Evolutionary conservation across 2,888 invertebrate genomes (phyloP), one percentile per base, ranked within the genome.

Genomic region (Drosophila lutescens): DNA sequence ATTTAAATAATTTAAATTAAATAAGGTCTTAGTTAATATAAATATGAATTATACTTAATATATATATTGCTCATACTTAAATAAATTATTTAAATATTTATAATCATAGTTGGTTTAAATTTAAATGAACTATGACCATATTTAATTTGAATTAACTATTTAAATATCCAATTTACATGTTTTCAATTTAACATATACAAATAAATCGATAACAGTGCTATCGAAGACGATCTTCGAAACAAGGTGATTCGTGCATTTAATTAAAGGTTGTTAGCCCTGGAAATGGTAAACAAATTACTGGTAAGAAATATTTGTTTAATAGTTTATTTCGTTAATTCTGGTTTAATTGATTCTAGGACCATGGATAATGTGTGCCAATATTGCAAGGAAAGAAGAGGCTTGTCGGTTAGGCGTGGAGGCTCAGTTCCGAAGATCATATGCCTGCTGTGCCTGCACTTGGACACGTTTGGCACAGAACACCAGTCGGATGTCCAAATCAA

Each of bases 361-460:
- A 44, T 44, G 44, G 23, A 44, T 13, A 44, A 13, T 20, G 1
- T 13, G 8, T 44, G 44, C 4, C 23, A 23, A n/a, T 23, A 13
- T 13, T 44, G 44, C 23, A 44, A 44, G 23, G 4, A 23, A 8
- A 23, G 23, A n/a, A 23, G 20, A 20, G 44, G 44, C 13, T 13
- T 44, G 44, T 23, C 23, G 13, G 44, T 44, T 0, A 44, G 23
- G 23, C 44, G 44, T 4, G 44, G 23, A n/a, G 44, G 13, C 1
- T 44, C 44, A n/a, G 7, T n/a, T 4, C 23, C 44, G 23, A 44
- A n/a, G 23, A 44, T 13, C 23, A 13, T 44, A n/a, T 44, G 44
- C n/a, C n/a, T 44, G 13, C 44, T 23, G 13, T 44, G 44, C 23
- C 23, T 44, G 44, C 44, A 44, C 7, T n/a, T 44, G 44, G 44